Base-by-base conservation (phyloP, 2,113 vertebrate genomes). In the Arvicanthis niloticus region DNA sequence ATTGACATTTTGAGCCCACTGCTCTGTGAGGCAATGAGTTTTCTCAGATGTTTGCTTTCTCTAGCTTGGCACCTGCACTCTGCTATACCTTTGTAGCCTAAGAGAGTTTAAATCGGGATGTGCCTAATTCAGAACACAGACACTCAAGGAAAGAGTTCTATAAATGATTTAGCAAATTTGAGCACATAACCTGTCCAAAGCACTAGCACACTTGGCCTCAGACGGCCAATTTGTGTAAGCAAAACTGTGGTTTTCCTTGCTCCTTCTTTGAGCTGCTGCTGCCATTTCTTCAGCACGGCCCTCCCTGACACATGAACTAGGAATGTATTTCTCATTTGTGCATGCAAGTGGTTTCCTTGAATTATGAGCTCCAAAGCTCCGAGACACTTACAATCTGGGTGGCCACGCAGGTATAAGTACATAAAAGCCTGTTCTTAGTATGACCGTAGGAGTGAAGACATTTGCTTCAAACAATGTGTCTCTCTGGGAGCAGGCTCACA, bases 71-170 rank as follows among this genome's bases (percentile, higher is more conserved):
- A 97, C 96, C 97, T 97, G 97, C 73, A 62, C 62, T 68, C 89
- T 62, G 45, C 95, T 82, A 78, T 89, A 80, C 95, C 89, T 94
- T n/a, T 60, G 78, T 3, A 94, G 60, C 85, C 81, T 77, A 70
- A 73, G 58, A 31, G 88, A 73, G 56, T 94, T 92, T 95, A 92
- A 96, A 78, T 68, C 67, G 73, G 81, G 81, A 92, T 95, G 86
- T 94, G 48, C 81, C 94, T 96, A 91, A 96, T 89, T 95, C 88
- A 96, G 92, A 97, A 96, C 40, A 73, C 96, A 98, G 97, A 94
- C n/a, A 31, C 68, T 96, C 76, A 93, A 97, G 89, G 95, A 95
- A 97, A 97, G 92, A 95, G 94, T 95, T 93, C 93, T 92, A 78
- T 84, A 94, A 95, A 92, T 89, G 21, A 10, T 97, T 97, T 98